A percentile compares a stretch with the other conserved stretches of the same genome.
These are phyloP conservation scores for Austrofundulus limnaeus DNA, from an alignment of 2,113 vertebrate species.

Conservation along the genomic window DNA sequence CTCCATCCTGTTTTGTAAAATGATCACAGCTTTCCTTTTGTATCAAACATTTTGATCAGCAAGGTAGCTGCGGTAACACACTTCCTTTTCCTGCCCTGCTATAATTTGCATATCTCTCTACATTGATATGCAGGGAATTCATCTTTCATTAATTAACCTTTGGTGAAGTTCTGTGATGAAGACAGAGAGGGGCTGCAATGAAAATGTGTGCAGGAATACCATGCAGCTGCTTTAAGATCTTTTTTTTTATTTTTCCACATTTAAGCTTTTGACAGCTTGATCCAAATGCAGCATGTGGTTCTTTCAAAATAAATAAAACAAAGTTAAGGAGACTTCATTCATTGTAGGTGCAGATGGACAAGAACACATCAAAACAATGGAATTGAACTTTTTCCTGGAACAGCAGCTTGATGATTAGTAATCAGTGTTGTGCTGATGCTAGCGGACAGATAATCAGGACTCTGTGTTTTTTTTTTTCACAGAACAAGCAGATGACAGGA, in stretches of 20 bases:
- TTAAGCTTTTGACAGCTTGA: slow-evolving; percentile 15
- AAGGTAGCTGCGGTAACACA: no score
- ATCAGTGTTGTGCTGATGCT: slow-evolving; percentile 56
- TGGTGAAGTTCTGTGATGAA: slow-evolving; percentile 4
- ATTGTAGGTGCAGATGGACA: slow-evolving; percentile 31
- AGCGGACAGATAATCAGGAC: slow-evolving; percentile 56
- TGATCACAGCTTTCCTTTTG: not conserved
- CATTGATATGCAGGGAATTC: slow-evolving; percentile 9
- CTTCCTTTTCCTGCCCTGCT: not conserved
- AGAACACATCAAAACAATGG: slow-evolving; percentile 45
- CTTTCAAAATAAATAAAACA: slow-evolving; percentile 29
- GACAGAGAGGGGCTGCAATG: slow-evolving; percentile 4
- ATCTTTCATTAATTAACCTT: slow-evolving; percentile 9
- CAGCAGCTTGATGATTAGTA: slow-evolving; percentile 62
- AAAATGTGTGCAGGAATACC: slow-evolving; percentile 9
- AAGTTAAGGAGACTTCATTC: slow-evolving; percentile 44
- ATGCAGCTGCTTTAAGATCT: not conserved
- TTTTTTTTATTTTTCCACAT: slow-evolving; percentile 7
- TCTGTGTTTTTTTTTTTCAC: slow-evolving; percentile 34
- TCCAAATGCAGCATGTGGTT: slow-evolving; percentile 11
- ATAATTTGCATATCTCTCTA: not conserved
- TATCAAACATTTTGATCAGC: not conserved
- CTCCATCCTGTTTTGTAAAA: not conserved
- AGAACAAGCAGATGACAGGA: slow-evolving; percentile 57
- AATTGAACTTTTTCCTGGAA: slow-evolving; percentile 17